These are phyloP conservation scores for Pseudobourletiella spinata DNA, from an alignment of 1,140 invertebrate species.

Conservation along the genomic window DNA sequence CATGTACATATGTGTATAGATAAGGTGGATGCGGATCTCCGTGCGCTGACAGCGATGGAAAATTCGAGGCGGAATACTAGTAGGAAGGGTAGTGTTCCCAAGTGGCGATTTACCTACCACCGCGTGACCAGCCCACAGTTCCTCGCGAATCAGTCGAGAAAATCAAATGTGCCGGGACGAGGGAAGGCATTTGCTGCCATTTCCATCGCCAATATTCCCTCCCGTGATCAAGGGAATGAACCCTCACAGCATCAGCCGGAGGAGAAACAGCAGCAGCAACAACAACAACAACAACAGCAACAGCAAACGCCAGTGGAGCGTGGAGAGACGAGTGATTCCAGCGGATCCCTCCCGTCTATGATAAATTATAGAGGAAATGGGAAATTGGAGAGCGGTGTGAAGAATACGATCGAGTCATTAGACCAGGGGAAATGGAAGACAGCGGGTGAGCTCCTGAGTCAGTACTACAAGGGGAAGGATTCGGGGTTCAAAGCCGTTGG, in stretches of 20 bases:
- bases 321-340: neutral
- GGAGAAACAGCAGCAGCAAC: conserved; percentile 2
- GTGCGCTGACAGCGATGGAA: conserved; percentile 11
- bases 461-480: too few relatives aligned
- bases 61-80: conserved; percentile 10
- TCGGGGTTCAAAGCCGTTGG: too few relatives aligned
- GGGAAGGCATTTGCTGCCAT: neutral
- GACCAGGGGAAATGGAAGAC: too few relatives aligned
- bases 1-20: too few relatives aligned
- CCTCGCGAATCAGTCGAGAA: neutral
- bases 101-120: conserved; percentile 20
- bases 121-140: conserved; percentile 11
- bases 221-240: too few relatives aligned
- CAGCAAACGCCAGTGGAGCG: neutral
- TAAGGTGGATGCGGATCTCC: conserved; percentile 19
- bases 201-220: conserved; percentile 2
- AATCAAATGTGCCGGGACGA: neutral
- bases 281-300: too few relatives aligned
- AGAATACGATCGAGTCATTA: too few relatives aligned
- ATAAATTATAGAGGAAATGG: too few relatives aligned
- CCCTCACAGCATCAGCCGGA: too few relatives aligned
- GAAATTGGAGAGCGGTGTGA: too few relatives aligned
- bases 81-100: conserved; percentile 11
- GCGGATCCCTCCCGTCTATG: too few relatives aligned
- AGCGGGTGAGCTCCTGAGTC: too few relatives aligned